A percentile compares a stretch with the other conserved stretches of the same genome.
Conservation (phyloP, 1,140 invertebrate species). For the Drosophila eugracilis region DNA sequence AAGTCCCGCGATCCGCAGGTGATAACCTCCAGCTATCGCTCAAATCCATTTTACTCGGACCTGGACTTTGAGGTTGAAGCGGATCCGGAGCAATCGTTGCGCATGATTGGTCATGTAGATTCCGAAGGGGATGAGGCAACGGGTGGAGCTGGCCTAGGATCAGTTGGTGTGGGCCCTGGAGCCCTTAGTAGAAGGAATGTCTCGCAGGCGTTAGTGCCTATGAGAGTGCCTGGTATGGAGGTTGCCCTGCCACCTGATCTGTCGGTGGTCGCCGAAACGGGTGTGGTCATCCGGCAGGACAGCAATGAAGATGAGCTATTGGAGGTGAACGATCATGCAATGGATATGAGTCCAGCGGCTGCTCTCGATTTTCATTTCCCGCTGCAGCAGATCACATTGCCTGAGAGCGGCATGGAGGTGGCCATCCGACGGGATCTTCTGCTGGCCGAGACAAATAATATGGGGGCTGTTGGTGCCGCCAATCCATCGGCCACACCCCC, state of each 20-base stretch:
- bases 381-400: conserved; percentile 71
- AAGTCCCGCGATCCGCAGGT: conserved; percentile 87
- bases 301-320: conserved; percentile 71
- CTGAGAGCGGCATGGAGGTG: conserved; percentile 84
- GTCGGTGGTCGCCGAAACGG: conserved; percentile 77
- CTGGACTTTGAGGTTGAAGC: conserved; percentile 87
- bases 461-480: conserved; percentile 15
- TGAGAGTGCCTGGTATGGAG: conserved; percentile 77
- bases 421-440: conserved; percentile 77
- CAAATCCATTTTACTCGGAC: conserved; percentile 85
- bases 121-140: conserved; percentile 51
- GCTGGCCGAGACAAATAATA: conserved; percentile 62
- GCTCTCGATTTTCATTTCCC: conserved; percentile 67
- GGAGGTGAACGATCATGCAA: conserved; percentile 42
- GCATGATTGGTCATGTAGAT: conserved; percentile 71
- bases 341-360: conserved; percentile 65
- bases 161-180: conserved; percentile 23
- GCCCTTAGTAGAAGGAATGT: conserved; percentile 34
- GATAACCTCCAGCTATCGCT: conserved; percentile 85
- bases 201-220: conserved; percentile 56
- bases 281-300: conserved; percentile 74
- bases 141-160: conserved; percentile 37
- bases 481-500: conserved; percentile 4
- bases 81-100: conserved; percentile 53
- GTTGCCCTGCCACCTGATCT: conserved; percentile 84